phyloP scores from a whole-genome alignment of 2,113 vertebrate species.

The Tupaia tana region DNA sequence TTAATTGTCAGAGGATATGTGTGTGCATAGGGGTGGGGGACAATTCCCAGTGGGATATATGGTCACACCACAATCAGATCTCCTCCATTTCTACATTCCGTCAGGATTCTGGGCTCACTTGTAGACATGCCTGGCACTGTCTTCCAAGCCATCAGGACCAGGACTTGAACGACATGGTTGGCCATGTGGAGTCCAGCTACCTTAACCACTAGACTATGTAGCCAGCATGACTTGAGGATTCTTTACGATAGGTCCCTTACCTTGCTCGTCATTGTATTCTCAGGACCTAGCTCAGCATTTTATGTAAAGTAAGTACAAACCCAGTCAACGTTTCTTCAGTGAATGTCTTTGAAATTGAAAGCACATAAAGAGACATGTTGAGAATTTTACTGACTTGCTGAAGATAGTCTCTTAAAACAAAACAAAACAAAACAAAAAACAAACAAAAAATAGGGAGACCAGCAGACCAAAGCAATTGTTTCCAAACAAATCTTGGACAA shows the following conservation, averaged over 20 bases:
- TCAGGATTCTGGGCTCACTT: too few relatives aligned
- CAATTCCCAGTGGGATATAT: too few relatives aligned
- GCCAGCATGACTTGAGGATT: not conserved
- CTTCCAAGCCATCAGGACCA: too few relatives aligned
- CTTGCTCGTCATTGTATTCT: not conserved
- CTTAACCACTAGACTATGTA: too few relatives aligned
- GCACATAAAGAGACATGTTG: not conserved
- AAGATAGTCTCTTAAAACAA: not conserved
- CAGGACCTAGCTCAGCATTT: not conserved
- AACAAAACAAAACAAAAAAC: too few relatives aligned
- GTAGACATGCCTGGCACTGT: too few relatives aligned
- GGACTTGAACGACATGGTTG: too few relatives aligned
- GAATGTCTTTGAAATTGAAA: slow-evolving; percentile 3
- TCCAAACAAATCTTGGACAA: not conserved
- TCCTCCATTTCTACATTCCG: too few relatives aligned
- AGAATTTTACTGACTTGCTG: not conserved
- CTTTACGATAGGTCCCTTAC: not conserved
- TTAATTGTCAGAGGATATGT: too few relatives aligned
- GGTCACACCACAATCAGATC: too few relatives aligned
- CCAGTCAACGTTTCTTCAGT: not conserved
- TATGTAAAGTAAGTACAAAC: not conserved
- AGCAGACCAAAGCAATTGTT: not conserved
- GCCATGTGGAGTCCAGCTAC: too few relatives aligned
- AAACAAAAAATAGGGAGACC: not conserved
- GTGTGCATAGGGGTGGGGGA: too few relatives aligned